These are phyloP conservation scores for Ashinkailepas kermadecensis DNA, from an alignment of 2,888 invertebrate genomes.

Conservation along the genomic window DNA sequence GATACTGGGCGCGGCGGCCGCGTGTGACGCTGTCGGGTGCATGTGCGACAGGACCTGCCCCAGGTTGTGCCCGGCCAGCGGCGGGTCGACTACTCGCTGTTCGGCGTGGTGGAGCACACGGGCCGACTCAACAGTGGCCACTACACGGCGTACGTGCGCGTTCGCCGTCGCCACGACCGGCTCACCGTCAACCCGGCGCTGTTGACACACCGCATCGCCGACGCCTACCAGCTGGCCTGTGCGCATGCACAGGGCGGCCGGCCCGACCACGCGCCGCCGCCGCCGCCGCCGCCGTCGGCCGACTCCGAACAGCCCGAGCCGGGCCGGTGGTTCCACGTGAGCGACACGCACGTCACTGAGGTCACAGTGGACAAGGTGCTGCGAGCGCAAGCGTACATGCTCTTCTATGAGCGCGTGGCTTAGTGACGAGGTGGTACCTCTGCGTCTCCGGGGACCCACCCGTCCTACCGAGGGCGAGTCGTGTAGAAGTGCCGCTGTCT, in stretches of 20 bases:
- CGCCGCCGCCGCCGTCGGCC: neutral
- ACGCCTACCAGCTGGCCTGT: neutral
- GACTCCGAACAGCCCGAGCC: conserved; percentile 36
- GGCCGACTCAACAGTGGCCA: conserved; percentile 83
- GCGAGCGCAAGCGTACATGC: conserved; percentile 80
- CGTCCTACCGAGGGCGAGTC: too few relatives aligned
- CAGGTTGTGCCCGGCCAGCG: conserved; percentile 28
- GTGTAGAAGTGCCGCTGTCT: too few relatives aligned
- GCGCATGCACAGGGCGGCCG: neutral
- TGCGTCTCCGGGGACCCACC: too few relatives aligned
- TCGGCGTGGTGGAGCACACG: conserved; percentile 91
- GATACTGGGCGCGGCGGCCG: too few relatives aligned
- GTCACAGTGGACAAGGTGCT: conserved; percentile 64
- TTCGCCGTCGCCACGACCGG: conserved; percentile 40
- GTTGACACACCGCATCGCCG: neutral
- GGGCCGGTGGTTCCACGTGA: conserved; percentile 88
- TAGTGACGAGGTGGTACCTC: neutral
- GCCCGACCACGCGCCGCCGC: too few relatives aligned
- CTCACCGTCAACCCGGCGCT: conserved; percentile 28
- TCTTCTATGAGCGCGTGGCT: conserved; percentile 86
- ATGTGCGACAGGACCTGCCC: conserved; percentile 27
- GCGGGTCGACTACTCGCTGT: conserved; percentile 73
- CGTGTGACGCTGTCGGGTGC: too few relatives aligned
- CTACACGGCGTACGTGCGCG: conserved; percentile 93
- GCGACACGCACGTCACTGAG: conserved; percentile 78